These are phyloP conservation scores for Tanytarsus gracilentus DNA, from an alignment of 2,888 invertebrate genomes.

Conservation along the genomic window DNA sequence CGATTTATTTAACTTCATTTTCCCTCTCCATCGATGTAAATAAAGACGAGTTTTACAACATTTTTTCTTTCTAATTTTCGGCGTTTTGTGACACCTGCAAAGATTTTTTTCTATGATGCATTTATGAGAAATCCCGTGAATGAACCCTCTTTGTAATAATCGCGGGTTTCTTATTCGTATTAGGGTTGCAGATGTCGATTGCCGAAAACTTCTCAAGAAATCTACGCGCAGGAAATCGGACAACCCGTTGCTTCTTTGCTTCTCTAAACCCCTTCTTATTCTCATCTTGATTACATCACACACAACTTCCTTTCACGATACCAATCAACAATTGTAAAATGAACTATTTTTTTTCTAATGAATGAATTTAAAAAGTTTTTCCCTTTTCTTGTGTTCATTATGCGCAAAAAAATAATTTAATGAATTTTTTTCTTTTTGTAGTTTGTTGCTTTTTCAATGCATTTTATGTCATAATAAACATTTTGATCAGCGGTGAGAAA, in stretches of 20 bases:
- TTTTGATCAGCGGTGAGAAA: no score
- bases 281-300: conserved; percentile 23
- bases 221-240: background rate
- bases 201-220: background rate
- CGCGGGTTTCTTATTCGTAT: conserved; percentile 25
- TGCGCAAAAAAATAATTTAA: no score
- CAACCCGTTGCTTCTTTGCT: conserved; percentile 25
- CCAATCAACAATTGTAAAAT: background rate
- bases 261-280: conserved; percentile 10
- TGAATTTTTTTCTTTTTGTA: background rate
- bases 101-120: conserved; percentile 1
- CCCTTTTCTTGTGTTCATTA: background rate
- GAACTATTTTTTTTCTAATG: background rate
- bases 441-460: conserved; percentile 6
- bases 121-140: background rate
- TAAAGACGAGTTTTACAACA: conserved; percentile 27
- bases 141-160: background rate
- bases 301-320: conserved; percentile 23
- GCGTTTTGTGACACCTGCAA: conserved; percentile 13
- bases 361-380: background rate
- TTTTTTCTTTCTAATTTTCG: background rate
- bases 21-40: background rate
- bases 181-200: conserved; percentile 23
- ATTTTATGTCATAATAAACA: conserved; percentile 10
- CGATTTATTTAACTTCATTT: conserved; percentile 6